Base-by-base conservation (phyloP, 2,888 invertebrate genomes). In the Drosophila barbarae region DNA sequence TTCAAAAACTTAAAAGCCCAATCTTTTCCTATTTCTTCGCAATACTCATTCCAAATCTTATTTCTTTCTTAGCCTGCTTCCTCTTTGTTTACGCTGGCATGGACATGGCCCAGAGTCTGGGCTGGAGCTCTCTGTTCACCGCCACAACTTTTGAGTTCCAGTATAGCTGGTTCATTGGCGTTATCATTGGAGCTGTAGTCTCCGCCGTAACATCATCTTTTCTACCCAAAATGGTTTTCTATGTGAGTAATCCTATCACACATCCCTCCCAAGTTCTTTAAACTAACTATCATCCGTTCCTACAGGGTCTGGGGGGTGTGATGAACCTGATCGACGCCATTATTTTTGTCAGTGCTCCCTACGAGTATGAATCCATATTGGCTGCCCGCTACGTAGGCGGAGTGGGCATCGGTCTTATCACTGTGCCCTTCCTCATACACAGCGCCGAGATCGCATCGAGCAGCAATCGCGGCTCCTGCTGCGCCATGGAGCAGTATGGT, bases 321-420 rank as follows among this genome's bases (percentile, higher is more conserved):
- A 44, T 87, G 61, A 70, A 84, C 32, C 44, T 86, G 3, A 74
- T 81, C 21, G 75, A 76, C 49, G 87, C 77, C n/a, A 72, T 87
- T n/a, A 73, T 87, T 26, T 84, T 76, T 56, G 74, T 79, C 8
- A 72, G 76, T 39, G 80, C 69, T 0, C 84, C 88, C 12, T 42
- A 66, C 8, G 55, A 84, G 0, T 66, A 69, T 15, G 41, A 42
- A 2, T 54, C 83, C 2, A 56, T 87, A 0, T 23, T 85, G 8
- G 80, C 77, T 4, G 87, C 85, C 4, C 87, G 87, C 5, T 87
- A 81, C 34, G 53, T 86, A 0, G 86, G 87, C 34, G 87, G 87
- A 5, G 69, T 87, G 18, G 87, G 84, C 4, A 77, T 83, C 3
- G 87, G 87, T 2, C 51, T 87, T 3, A 59, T 81, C 8, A 77